Base-by-base conservation (phyloP, 2,888 invertebrate genomes). In the Amblyjoppa proteus region DNA sequence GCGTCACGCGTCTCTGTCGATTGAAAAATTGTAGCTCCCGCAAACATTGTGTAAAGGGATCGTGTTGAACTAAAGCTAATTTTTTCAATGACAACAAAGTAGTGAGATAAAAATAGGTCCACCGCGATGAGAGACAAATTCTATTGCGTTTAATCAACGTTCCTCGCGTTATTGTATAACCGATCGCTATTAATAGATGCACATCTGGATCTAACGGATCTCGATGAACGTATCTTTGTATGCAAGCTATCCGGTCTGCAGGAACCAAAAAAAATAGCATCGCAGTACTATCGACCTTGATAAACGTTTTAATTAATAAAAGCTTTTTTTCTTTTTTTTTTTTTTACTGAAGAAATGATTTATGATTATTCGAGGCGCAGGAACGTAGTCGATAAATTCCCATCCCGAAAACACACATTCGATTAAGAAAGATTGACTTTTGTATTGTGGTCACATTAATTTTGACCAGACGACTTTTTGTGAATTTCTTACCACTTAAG, bases 111-210 rank as follows among this genome's bases (percentile, higher is more conserved):
- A 71, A 73, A 79, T 79, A 56, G 79, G 75, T 75, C 56, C 79
- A 79, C 49, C 51, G 74, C 20, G 68, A 34, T 6, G 75, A 64
- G 16, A 61, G 25, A 58, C 76, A 51, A 82, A 80, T 82, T 80
- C 31, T 73, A 80, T 80, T 69, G 75, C 75, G 58, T 69, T 76
- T 53, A 68, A 83, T 83, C 79, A 76, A 83, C 79, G 68, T 76
- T 51, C 66, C 71, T 71, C 53, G 75, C 7, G 58, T 28, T 49
- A 49, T 85, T 83, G 34, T 61, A 73, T 71, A 80, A 84, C 80
- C 77, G 69, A 86, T 86, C 75, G 82, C 87, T 84, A 86, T 80
- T 82, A 82, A 84, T 84, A 87, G 87, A 85, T 82, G 81, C 81
- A 73, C 84, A 87, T 84, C 83, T 87, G 74, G 85, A 87, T 82